These are phyloP conservation scores for Trichopoda pennipes DNA, from an alignment of 2,888 invertebrate genomes.

Conservation along the genomic window DNA sequence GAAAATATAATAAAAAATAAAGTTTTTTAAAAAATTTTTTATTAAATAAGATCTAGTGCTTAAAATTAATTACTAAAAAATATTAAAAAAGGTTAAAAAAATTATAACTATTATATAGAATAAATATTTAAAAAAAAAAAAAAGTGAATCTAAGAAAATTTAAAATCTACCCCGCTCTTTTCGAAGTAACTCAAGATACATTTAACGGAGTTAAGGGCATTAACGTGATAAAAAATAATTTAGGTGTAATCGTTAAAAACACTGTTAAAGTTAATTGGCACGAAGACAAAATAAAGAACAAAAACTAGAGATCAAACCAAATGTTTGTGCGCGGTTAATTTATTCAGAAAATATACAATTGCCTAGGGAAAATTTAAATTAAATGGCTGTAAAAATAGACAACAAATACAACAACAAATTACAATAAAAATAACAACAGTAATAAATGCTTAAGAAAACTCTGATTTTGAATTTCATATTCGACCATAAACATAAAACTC, in stretches of 20 bases:
- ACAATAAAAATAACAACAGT: constrained; percentile 12
- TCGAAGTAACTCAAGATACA: too few species aligned
- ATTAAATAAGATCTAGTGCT: too few species aligned
- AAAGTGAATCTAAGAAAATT: too few species aligned
- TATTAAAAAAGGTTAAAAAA: too few species aligned
- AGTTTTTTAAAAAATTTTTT: too few species aligned
- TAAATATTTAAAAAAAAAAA: too few species aligned
- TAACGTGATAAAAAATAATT: background rate
- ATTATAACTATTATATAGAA: too few species aligned
- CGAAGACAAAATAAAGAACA: background rate
- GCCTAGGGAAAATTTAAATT: constrained; percentile 41
- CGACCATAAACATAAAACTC: constrained; percentile 54
- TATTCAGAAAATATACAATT: constrained; percentile 53
- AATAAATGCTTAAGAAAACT: constrained; percentile 39
- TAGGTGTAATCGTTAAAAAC: constrained; percentile 28
- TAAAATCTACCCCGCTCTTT: too few species aligned
- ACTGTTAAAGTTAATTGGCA: background rate
- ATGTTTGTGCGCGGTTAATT: constrained; percentile 35
- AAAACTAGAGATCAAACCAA: background rate
- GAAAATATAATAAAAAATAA: too few species aligned
- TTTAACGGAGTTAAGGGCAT: too few species aligned
- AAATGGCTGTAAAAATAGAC: background rate
- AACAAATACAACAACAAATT: background rate
- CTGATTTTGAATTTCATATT: constrained; percentile 39
- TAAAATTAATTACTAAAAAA: too few species aligned